phyloP scores from a whole-genome alignment of 2,888 invertebrate species.

The Andrena dorsata region DNA sequence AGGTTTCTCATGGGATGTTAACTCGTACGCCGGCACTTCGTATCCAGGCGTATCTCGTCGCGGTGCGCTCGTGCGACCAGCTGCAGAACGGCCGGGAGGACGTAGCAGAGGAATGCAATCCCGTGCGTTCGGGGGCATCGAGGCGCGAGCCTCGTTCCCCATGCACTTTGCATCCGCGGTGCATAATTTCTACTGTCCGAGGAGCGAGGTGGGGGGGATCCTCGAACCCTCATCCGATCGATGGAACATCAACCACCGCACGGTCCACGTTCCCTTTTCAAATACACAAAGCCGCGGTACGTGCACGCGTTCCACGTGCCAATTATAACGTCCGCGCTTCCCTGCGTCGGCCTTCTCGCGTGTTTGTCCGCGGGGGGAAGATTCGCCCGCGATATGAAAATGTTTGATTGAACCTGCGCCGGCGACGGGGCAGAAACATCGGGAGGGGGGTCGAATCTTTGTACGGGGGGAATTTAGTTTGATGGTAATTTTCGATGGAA shows the following conservation, averaged over 20 bases:
- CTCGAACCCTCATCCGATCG: conserved; percentile 61
- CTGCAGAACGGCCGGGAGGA: conserved; percentile 34
- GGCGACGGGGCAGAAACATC: not conserved
- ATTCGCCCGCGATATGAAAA: conserved; percentile 38
- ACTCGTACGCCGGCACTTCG: conserved; percentile 42
- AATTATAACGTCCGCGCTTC: conserved; percentile 56
- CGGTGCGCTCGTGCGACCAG: conserved; percentile 37
- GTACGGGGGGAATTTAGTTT: not conserved
- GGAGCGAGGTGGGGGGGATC: conserved; percentile 55
- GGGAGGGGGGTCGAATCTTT: not conserved
- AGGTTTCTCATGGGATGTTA: conserved; percentile 70
- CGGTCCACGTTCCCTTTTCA: conserved; percentile 45
- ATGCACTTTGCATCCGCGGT: conserved; percentile 79
- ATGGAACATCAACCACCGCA: conserved; percentile 65
- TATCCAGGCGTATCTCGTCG: conserved; percentile 48
- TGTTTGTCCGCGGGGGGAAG: conserved; percentile 9
- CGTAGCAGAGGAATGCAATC: conserved; percentile 73
- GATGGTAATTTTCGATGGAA: not conserved
- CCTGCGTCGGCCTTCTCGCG: conserved; percentile 10
- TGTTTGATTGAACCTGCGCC: conserved; percentile 34
- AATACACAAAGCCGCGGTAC: conserved; percentile 20
- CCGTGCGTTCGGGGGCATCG: conserved; percentile 78
- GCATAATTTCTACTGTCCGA: conserved; percentile 78
- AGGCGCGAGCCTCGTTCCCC: conserved; percentile 78
- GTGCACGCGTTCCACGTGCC: conserved; percentile 37